A percentile compares a stretch with the other conserved stretches of the same genome.
Conservation (phyloP, 2,113 vertebrate genomes). For the Cyprinodon variegatus region DNA sequence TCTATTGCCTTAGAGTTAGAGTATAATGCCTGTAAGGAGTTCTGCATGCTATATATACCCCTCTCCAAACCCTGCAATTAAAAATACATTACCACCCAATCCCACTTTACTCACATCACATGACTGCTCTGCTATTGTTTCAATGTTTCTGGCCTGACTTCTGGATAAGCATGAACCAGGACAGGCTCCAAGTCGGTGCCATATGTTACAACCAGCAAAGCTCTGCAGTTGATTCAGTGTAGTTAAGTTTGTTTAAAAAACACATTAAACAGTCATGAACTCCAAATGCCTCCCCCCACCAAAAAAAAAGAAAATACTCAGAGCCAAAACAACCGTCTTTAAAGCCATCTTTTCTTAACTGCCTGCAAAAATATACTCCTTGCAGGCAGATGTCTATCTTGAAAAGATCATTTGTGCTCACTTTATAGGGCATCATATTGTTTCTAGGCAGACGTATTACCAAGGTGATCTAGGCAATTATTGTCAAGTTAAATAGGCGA, state of each 20-base stretch:
- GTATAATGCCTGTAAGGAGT: conserved; percentile 17
- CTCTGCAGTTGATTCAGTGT: conserved; percentile 60
- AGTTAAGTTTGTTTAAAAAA: conserved; percentile 70
- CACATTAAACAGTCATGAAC: conserved; percentile 74
- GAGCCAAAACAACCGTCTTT: conserved; percentile 67
- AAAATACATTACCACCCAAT: conserved; percentile 15
- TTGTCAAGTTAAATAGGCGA: conserved; percentile 56
- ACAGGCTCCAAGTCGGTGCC: conserved; percentile 51
- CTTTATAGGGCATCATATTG: conserved; percentile 21
- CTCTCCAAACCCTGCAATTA: conserved; percentile 17
- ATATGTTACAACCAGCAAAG: conserved; percentile 43
- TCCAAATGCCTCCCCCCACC: conserved; percentile 39
- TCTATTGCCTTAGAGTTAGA: conserved; percentile 51
- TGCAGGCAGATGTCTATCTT: conserved; percentile 16
- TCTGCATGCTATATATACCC: conserved; percentile 57
- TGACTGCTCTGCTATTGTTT: conserved; percentile 42
- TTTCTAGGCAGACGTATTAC: conserved; percentile 30
- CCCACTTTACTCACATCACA: neutral
- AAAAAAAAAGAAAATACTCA: conserved; percentile 17
- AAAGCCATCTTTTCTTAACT: conserved; percentile 53
- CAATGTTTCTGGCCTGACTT: conserved; percentile 21
- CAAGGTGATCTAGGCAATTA: conserved; percentile 52
- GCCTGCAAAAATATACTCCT: conserved; percentile 17
- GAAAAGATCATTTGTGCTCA: conserved; percentile 14
- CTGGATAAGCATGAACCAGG: conserved; percentile 21